Base-by-base conservation (phyloP, 1,140 invertebrate genomes). In the Metopolophium dirhodum region DNA sequence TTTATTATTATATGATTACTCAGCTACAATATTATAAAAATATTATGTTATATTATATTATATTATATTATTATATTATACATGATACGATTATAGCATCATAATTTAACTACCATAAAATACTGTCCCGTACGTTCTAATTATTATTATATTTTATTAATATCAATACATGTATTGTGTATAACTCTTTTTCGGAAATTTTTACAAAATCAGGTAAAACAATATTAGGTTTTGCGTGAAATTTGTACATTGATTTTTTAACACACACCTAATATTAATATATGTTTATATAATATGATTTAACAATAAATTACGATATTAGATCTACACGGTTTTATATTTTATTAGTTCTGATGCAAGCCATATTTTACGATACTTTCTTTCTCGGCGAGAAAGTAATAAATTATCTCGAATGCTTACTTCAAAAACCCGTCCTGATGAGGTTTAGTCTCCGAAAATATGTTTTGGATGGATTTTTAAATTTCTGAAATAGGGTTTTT, bases 281-380 rank as follows among this genome's bases (percentile, higher is more conserved):
- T 54, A 37, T n/a, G 30, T 22, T 54, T 54, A 54, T 68, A 68
- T 68, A 68, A 68, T 68, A 68, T 45, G 45, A 87, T 87, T 77
- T 47, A 87, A 87, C 85, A 87, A 87, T 87, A 87, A 47, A 87
- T n/a, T 47, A 45, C 45, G 23, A 87, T 47, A 47, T 87, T 87
- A 87, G 41, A 87, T 87, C 45, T 26, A 87, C 9, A 30, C 9
- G 9, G 2, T 87, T 87, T 49, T 87, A 14, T 86, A 47, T 47
- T 51, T 77, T n/a, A 77, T 77, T 35, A n/a, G 30, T 68, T 68
- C 14, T n/a, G 30, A n/a, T n/a, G 6, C 61, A 68, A 11, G 11
- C 14, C 30, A n/a, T 68, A 68, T n/a, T n/a, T 18, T 1, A n/a
- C 30, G 18, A 68, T n/a, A 9, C 30, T 68, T n/a, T 68, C 11